Conservation (phyloP, 2,888 invertebrate genomes). For the Linnaemya vulpina region DNA sequence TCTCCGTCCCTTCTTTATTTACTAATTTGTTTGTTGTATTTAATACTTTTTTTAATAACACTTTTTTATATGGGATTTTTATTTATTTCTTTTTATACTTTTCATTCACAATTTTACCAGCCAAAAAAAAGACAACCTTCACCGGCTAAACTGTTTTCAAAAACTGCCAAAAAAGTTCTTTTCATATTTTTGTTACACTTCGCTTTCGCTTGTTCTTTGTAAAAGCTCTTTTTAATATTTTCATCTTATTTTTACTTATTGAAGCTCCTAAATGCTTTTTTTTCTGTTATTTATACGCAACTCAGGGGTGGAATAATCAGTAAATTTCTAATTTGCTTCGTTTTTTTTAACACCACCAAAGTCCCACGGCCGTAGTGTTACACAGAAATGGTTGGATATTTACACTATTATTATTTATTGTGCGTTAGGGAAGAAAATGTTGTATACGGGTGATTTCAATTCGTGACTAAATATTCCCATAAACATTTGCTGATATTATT, state of each 20-base stretch:
- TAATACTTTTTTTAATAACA: neutral
- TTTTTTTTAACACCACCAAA: too few relatives aligned
- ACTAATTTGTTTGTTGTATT: neutral
- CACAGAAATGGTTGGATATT: too few relatives aligned
- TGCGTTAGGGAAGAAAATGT: too few relatives aligned
- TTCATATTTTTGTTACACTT: conserved; percentile 15
- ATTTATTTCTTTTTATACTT: neutral
- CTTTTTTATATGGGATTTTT: conserved; percentile 11
- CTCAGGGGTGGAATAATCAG: neutral
- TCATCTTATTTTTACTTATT: neutral
- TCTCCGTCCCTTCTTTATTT: neutral
- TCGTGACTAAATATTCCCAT: too few relatives aligned
- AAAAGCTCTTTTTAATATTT: conserved; percentile 46
- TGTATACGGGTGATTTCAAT: too few relatives aligned
- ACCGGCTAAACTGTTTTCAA: conserved; percentile 65
- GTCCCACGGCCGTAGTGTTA: too few relatives aligned
- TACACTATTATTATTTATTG: too few relatives aligned
- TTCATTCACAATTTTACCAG: conserved; percentile 11
- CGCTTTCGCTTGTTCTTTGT: conserved; percentile 39
- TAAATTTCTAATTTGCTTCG: neutral
- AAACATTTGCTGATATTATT: too few relatives aligned
- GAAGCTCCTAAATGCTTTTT: conserved; percentile 37
- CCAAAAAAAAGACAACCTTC: conserved; percentile 53
- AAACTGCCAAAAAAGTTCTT: conserved; percentile 66
- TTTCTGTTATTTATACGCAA: neutral